These are phyloP conservation scores for Daphoenositta chrysoptera DNA, from an alignment of 2,113 vertebrate species.

Conservation along the genomic window DNA sequence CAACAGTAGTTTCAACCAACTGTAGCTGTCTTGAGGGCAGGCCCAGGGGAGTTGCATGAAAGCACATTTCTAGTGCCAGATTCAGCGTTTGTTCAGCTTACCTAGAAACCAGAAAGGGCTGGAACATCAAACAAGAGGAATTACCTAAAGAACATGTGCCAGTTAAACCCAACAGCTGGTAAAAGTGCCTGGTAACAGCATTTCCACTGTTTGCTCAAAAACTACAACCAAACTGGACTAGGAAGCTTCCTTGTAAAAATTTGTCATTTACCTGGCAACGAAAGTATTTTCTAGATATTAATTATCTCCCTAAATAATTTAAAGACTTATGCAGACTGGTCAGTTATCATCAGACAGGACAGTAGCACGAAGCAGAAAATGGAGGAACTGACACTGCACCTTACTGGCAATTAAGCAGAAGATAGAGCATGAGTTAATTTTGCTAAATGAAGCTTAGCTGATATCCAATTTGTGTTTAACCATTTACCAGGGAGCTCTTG, in stretches of 20 bases:
- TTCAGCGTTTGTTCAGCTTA: neutral
- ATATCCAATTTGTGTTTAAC: neutral
- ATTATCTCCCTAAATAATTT: neutral
- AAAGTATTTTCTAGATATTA: neutral
- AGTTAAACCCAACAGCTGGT: neutral
- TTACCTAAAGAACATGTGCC: neutral
- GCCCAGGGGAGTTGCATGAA: neutral
- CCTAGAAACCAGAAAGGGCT: neutral
- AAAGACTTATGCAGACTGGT: neutral
- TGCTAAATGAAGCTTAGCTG: neutral
- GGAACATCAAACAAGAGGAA: neutral
- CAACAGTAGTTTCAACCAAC: neutral
- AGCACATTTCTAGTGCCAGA: neutral
- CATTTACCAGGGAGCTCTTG: neutral
- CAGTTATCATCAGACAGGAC: neutral
- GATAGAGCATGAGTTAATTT: neutral
- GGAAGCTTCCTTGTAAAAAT: neutral
- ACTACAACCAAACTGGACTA: neutral
- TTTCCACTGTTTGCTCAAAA: neutral
- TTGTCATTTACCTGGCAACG: neutral
- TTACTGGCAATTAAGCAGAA: neutral
- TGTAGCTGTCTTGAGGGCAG: neutral
- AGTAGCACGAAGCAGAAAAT: neutral
- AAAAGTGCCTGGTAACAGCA: neutral
- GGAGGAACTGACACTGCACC: neutral